Base-by-base conservation (phyloP, 2,797 vertebrate genomes). In the Tapera naevia region DNA sequence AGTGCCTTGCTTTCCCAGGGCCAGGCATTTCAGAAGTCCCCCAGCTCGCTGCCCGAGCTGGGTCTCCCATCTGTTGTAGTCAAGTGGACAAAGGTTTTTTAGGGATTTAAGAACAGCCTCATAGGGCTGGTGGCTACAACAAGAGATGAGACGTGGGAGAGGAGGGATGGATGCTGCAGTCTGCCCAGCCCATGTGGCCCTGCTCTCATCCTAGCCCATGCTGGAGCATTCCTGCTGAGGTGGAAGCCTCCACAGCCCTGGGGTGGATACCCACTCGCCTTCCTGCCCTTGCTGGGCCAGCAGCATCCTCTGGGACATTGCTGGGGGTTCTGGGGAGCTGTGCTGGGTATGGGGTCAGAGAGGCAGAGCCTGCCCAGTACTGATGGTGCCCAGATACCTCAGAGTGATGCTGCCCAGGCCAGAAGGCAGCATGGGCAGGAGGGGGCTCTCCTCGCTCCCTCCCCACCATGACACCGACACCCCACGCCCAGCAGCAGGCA, bases 41-140 rank as follows among this genome's bases (percentile, higher is more conserved):
- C 7, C 13, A 7, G 53, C 14, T 50, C 32, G 28, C 67, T 74
- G 48, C 25, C 45, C 5, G 3, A 16, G 46, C 46, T 46, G 23
- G 46, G 22, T 48, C 10, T 48, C 46, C 46, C 46, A 48, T 48
- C 46, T 46, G 46, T 48, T 46, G 12, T 24, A 23, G 22, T 48
- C 46, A 48, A 48, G 46, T 23, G 19, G 45, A 45, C 30, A 67
- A 24, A 65, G 32, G 43, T 51, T 43, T 37, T 90, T 70, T 8
- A 62, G 43, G 62, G 72, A 21, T 72, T 76, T 74, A n/a, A 7
- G 23, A 50, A 27, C 7, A 1, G 28, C 35, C 30, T 70, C 6
- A 0, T 1, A 17, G 60, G 28, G 19, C 51, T 0, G 0, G 17
- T 5, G 43, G 28, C 50, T 85, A 64, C 46, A 39, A n/a, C 62